A percentile compares a stretch with the other conserved stretches of the same genome.
Conservation (phyloP, 30 jellyfish, hydroid and myxozoan species). For the Turritopsis dohrnii region DNA sequence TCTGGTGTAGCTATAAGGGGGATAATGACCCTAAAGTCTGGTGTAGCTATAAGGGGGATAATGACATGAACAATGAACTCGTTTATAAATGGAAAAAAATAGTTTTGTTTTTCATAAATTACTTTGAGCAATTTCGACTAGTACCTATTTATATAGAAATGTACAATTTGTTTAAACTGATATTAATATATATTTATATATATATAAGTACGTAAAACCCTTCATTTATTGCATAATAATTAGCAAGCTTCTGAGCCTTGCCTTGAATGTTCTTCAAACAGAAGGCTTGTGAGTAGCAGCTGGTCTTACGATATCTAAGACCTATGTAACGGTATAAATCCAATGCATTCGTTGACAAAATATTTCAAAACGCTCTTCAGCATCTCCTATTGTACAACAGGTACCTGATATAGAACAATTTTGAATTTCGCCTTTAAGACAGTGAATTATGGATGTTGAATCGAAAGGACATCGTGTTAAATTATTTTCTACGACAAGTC, state of each 20-base stretch:
- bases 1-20: too few relatives aligned
- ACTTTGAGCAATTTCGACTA: background rate
- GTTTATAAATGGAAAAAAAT: background rate
- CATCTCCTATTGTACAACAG: conserved; percentile 78
- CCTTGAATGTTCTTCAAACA: too few relatives aligned
- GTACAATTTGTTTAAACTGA: background rate
- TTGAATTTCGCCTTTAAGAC: conserved; percentile 49
- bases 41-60: too few relatives aligned
- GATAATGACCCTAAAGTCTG: too few relatives aligned
- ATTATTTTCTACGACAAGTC: background rate
- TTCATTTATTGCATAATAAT: too few relatives aligned
- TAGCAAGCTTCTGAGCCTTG: too few relatives aligned
- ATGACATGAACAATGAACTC: too few relatives aligned
- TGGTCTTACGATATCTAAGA: too few relatives aligned
- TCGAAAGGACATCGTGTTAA: conserved; percentile 78
- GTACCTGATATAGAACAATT: conserved; percentile 68
- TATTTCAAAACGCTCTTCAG: conserved; percentile 74
- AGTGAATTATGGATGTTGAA: conserved; percentile 72
- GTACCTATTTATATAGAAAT: background rate
- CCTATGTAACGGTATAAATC: too few relatives aligned
- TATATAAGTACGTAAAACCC: background rate
- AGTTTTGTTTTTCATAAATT: background rate
- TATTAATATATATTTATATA: too few relatives aligned
- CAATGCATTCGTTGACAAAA: too few relatives aligned
- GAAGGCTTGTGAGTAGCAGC: too few relatives aligned